Percentiles rank a stretch among this genome's conserved stretches.
phyloP scores from a whole-genome alignment of 2,888 invertebrate species.

The Fragum fragum region DNA sequence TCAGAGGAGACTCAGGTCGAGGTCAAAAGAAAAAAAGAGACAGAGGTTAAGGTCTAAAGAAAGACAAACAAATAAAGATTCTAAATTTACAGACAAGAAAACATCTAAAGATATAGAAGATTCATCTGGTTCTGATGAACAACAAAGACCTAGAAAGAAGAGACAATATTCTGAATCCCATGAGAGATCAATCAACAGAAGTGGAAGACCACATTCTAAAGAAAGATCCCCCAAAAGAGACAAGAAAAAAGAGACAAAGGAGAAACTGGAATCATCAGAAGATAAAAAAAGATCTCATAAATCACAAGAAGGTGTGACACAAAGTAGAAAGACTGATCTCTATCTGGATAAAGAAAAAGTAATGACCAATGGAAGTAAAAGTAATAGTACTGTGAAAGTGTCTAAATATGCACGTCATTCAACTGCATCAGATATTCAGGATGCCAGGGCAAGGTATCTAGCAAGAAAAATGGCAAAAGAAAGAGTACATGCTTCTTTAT shows the following conservation, averaged over 20 bases:
- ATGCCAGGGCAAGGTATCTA: constrained; percentile 77
- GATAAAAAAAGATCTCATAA: neutral
- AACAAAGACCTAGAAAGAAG: constrained; percentile 11
- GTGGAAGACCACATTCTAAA: constrained; percentile 10
- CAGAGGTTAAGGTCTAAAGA: constrained; percentile 60
- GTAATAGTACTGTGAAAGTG: constrained; percentile 22
- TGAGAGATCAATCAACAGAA: constrained; percentile 43
- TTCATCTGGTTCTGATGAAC: constrained; percentile 30
- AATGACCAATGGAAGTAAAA: constrained; percentile 17
- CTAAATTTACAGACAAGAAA: constrained; percentile 10
- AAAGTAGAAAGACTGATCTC: neutral
- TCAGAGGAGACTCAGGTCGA: constrained; percentile 48
- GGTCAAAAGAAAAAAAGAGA: constrained; percentile 51
- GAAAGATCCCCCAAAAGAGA: constrained; percentile 11
- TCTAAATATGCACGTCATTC: constrained; percentile 74
- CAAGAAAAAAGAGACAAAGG: neutral
- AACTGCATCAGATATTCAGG: constrained; percentile 67
- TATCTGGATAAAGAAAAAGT: neutral
- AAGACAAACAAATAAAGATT: neutral
- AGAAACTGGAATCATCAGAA: neutral
- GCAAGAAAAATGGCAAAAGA: constrained; percentile 71
- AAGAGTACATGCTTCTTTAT: neutral
- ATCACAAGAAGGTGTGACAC: neutral
- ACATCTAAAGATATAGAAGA: constrained; percentile 71
- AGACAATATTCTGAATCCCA: constrained; percentile 50